Evolutionary conservation across 2,797 vertebrate species (phyloP).

Genomic region (Enoplosus armatus): DNA sequence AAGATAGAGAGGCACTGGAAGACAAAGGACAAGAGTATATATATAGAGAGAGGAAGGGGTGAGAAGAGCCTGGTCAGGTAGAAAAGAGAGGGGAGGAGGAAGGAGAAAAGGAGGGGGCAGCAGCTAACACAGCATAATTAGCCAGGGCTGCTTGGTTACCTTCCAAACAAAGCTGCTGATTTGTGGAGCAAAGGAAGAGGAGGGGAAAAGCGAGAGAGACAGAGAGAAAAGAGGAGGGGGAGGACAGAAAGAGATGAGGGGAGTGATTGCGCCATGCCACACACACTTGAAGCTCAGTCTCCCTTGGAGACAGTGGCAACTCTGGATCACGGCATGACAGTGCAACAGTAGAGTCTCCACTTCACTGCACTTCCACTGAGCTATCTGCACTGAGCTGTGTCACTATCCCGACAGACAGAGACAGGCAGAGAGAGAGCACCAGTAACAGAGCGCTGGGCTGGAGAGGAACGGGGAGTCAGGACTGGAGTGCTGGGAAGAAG

Average conservation of each 20-base stretch:
- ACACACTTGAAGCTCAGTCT: conserved; percentile 87
- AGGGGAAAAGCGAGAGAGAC: conserved; percentile 71
- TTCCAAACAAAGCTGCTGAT: conserved; percentile 89
- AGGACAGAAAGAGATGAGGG: conserved; percentile 77
- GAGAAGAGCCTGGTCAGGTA: conserved; percentile 70
- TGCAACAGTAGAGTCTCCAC: conserved; percentile 79
- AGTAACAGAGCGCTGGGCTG: conserved; percentile 35
- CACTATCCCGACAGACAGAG: conserved; percentile 64
- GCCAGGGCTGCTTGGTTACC: conserved; percentile 87
- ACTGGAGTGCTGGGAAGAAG: conserved; percentile 60
- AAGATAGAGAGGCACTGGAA: conserved; percentile 36
- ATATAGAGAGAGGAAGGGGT: conserved; percentile 35
- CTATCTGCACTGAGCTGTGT: conserved; percentile 65
- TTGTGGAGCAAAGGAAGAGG: conserved; percentile 81
- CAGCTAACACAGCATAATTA: conserved; percentile 85
- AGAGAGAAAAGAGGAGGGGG: conserved; percentile 61
- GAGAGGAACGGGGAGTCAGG: conserved; percentile 59
- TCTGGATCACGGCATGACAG: conserved; percentile 80
- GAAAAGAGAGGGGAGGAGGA: conserved; percentile 52
- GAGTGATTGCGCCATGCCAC: conserved; percentile 84
- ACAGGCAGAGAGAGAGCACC: conserved; percentile 31
- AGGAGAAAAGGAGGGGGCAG: conserved; percentile 61
- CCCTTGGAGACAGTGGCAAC: conserved; percentile 84
- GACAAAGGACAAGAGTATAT: conserved; percentile 57
- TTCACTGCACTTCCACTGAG: conserved; percentile 63